phyloP scores from a whole-genome alignment of 2,888 invertebrate species.

The Strigamia crassipes region DNA sequence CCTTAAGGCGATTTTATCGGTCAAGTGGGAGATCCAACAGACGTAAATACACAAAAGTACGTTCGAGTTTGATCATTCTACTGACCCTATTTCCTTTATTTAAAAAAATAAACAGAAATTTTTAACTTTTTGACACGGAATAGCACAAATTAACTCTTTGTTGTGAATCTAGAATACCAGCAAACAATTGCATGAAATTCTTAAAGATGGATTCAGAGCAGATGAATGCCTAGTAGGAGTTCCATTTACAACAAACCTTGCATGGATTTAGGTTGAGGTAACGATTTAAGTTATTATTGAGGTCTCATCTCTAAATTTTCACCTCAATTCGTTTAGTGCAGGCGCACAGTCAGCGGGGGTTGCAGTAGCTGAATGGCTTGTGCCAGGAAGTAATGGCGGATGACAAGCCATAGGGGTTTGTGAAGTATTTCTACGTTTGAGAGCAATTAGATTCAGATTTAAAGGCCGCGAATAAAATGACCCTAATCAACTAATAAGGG shows the following conservation, averaged over 20 bases:
- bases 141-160: constrained; percentile 22
- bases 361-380: background rate
- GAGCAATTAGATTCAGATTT: constrained; percentile 8
- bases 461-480: constrained; percentile 1
- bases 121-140: background rate
- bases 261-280: constrained; percentile 12
- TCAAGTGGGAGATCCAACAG: background rate
- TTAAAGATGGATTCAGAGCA: background rate
- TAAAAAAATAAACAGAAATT: background rate
- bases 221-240: background rate
- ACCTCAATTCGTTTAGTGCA: constrained; percentile 16
- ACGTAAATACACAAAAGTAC: background rate
- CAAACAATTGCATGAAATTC: background rate
- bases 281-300: background rate
- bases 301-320: constrained; percentile 36
- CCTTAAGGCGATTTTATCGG: background rate
- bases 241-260: background rate
- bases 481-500: constrained; percentile 28
- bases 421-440: background rate
- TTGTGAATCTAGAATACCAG: background rate
- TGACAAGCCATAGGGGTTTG: background rate
- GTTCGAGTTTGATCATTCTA: background rate
- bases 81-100: constrained; percentile 23
- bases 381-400: background rate
- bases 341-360: background rate